Evolutionary conservation across 1,140 invertebrate species (phyloP), one percentile per base, ranked within the genome.

Genomic region (Ceratina japonica): DNA sequence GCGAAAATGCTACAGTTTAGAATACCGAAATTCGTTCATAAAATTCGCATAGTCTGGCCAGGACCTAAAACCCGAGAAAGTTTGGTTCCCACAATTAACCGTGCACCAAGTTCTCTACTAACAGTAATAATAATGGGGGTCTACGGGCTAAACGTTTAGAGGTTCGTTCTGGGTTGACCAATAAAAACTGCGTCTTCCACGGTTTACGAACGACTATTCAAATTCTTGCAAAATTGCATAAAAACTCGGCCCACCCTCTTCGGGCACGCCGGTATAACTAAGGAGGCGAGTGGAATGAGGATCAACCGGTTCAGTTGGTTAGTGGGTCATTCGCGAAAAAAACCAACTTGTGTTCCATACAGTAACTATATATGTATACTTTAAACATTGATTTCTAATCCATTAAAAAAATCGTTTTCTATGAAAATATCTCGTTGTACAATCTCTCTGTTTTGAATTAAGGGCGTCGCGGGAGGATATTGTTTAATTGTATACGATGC

Each of bases 211-310:
- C 79, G 82, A 82, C 90, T 91, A 92, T 92, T 92, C 91, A 92
- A 91, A 92, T 92, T 92, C 91, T 91, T 91, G 85, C 79, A 88
- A 92, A 91, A 92, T 92, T 92, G 88, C 88, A 89, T 89, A 89
- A 90, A 91, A 92, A 89, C 86, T 69, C 85, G 83, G 71, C 81
- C 78, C 75, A 85, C 81, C 84, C 87, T 88, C 81, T 77, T 77
- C 86, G 82, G 78, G 83, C 81, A 85, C 56, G 51, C 70, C 79
- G 82, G 85, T 89, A 90, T 90, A 91, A 91, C 91, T 86, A 88
- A 31, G 79, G 83, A 71, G 74, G 56, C 31, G 79, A 77, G 83
- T 61, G 83, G 70, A 79, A 63, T 61, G 75, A 75, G 44, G 58
- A 74, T 68, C 76, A 69, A 87, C 83, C 80, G 81, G 71, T 83